Base-by-base conservation (phyloP, 2,113 vertebrate species). In the Bufo bufo region DNA sequence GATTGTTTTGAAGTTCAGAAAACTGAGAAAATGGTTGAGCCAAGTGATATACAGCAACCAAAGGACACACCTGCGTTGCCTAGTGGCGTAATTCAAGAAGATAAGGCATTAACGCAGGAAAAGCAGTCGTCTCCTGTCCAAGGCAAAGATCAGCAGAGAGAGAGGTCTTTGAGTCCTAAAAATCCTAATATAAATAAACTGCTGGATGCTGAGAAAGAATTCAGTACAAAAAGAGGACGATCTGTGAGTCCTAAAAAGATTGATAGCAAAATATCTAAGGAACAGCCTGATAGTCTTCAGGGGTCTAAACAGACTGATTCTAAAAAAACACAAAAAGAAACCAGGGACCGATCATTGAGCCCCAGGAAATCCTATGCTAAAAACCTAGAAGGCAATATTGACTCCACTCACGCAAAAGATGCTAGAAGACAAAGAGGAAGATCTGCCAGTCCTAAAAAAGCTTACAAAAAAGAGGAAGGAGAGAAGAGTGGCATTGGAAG, bases 361-460 rank as follows among this genome's bases (percentile, higher is more conserved):
- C 91, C 92, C 61, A 90, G 92, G 75, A 94, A 84, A 90, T 90
- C 91, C 54, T 82, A 90, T 92, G 90, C 74, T 74, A 90, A 93
- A 91, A 85, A 59, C 69, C 4, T 89, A 71, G 91, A 90, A 54
- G 56, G 0, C 0, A 84, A 87, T 63, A 49, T 74, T n/a, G 86
- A 88, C 80, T 89, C 16, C 43, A 80, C 88, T 8, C 89, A 87
- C 78, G 90, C 33, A 14, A 92, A 66, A 17, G 92, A 91, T 9
- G 9, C 3, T 6, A 14, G 81, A 11, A 91, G 88, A 88, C 85
- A 78, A 49, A 86, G 7, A 54, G 92, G 90, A 4, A 85, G 85
- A 20, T 94, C 96, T 89, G 89, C 92, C 0, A 97, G 96, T 91
- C 96, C 97, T 2, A 96, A 91, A 13, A 95, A 95, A 91, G 91